Evolutionary conservation across 2,888 invertebrate species (phyloP).

Genomic region (Neuroscelio doddi): DNA sequence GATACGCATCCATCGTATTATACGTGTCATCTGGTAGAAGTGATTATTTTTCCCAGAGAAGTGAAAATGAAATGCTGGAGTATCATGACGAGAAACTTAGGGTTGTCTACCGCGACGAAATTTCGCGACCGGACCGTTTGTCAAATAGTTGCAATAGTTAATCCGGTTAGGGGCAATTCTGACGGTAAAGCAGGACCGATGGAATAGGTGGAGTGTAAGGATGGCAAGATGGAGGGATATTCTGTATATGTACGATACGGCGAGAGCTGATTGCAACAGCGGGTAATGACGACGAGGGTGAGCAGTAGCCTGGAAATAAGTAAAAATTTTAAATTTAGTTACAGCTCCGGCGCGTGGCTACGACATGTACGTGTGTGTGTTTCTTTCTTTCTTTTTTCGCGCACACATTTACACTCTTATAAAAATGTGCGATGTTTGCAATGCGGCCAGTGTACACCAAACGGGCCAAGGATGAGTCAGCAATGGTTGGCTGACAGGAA

Average conservation of each 20-base stretch:
- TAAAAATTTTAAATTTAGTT: slow-evolving; percentile 73
- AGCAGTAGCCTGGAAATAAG: slow-evolving; percentile 72
- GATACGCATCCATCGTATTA: slow-evolving; percentile 14
- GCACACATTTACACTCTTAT: slow-evolving; percentile 26
- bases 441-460: slow-evolving; percentile 49
- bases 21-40: not conserved
- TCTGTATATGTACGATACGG: slow-evolving; percentile 41
- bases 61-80: not conserved
- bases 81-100: not conserved
- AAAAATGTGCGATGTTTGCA: slow-evolving; percentile 46
- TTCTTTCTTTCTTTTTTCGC: slow-evolving; percentile 25
- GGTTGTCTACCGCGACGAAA: not conserved
- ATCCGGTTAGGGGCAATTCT: slow-evolving; percentile 65
- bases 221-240: slow-evolving; percentile 47
- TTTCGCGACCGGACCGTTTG: slow-evolving; percentile 54
- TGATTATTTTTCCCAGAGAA: not conserved
- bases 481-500: slow-evolving; percentile 32
- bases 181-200: slow-evolving; percentile 33
- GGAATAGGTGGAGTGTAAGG: slow-evolving; percentile 52
- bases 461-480: slow-evolving; percentile 45
- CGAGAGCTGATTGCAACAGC: slow-evolving; percentile 69
- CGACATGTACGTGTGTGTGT: slow-evolving; percentile 48
- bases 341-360: slow-evolving; percentile 65
- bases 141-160: slow-evolving; percentile 67
- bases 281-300: slow-evolving; percentile 71